These are phyloP conservation scores for Halcyon badia DNA, from an alignment of 2,797 vertebrate genomes.

Conservation along the genomic window DNA sequence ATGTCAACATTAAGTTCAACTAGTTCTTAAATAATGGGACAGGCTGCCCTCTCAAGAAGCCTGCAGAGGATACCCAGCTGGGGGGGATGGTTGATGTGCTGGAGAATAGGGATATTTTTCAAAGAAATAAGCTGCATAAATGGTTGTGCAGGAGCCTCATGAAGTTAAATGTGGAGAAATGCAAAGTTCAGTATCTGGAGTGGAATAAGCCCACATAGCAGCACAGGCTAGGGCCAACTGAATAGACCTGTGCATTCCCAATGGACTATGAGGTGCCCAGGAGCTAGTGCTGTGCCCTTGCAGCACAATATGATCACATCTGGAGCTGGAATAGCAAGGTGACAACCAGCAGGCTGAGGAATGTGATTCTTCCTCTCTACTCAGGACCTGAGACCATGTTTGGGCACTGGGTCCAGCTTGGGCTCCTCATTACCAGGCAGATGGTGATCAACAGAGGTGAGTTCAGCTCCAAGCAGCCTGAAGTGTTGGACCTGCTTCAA, in stretches of 20 bases:
- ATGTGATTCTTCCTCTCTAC: neutral
- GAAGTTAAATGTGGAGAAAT: neutral
- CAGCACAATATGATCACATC: neutral
- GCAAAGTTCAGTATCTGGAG: neutral
- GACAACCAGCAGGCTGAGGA: neutral
- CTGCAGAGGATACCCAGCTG: neutral
- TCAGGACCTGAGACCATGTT: neutral
- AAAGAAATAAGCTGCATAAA: neutral
- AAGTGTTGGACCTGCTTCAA: neutral
- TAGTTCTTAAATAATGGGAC: neutral
- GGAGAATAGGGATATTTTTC: neutral
- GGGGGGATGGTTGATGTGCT: neutral
- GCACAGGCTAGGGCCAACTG: neutral
- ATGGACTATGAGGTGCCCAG: accelerated
- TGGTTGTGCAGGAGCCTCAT: neutral
- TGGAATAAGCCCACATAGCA: neutral
- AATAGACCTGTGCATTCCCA: accelerated
- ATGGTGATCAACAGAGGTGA: neutral
- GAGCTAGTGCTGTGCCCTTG: accelerated
- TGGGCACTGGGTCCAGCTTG: neutral
- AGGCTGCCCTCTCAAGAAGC: neutral
- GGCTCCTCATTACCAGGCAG: neutral
- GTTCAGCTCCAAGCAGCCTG: neutral
- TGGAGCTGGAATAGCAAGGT: neutral
- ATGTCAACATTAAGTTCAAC: neutral